Evolutionary conservation across 1,140 invertebrate genomes (phyloP).

Genomic region (Amphibalanus amphitrite): DNA sequence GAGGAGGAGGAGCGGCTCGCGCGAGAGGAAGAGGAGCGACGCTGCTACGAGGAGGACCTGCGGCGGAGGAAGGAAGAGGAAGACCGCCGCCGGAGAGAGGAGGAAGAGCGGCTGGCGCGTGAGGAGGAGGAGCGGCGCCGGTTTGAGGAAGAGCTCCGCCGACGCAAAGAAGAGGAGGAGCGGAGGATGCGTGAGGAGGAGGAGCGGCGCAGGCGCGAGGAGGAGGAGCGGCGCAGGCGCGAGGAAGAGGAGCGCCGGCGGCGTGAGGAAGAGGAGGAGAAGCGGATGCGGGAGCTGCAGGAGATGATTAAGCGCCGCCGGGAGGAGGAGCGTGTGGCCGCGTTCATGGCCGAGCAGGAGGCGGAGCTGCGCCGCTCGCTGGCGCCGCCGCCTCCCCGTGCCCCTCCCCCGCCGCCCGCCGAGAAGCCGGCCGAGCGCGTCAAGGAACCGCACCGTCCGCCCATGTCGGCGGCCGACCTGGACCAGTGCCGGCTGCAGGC

Average conservation of each 20-base stretch:
- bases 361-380: background rate
- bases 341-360: background rate
- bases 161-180: background rate
- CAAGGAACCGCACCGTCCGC: no score
- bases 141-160: background rate
- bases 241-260: background rate
- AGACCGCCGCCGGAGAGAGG: background rate
- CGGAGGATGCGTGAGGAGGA: no score
- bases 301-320: background rate
- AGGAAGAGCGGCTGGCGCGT: background rate
- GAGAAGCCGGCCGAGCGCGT: no score
- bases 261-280: background rate
- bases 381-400: background rate
- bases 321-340: background rate
- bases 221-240: no score
- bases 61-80: background rate
- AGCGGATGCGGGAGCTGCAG: background rate
- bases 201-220: background rate
- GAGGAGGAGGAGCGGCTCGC: no score
- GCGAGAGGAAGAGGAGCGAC: no score
- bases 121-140: background rate
- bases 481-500: no score
- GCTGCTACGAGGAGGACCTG: no score
- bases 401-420: no score
- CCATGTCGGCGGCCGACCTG: no score